Evolutionary conservation across 2,797 vertebrate genomes (phyloP).

Genomic region (Sebastes steindachneri): DNA sequence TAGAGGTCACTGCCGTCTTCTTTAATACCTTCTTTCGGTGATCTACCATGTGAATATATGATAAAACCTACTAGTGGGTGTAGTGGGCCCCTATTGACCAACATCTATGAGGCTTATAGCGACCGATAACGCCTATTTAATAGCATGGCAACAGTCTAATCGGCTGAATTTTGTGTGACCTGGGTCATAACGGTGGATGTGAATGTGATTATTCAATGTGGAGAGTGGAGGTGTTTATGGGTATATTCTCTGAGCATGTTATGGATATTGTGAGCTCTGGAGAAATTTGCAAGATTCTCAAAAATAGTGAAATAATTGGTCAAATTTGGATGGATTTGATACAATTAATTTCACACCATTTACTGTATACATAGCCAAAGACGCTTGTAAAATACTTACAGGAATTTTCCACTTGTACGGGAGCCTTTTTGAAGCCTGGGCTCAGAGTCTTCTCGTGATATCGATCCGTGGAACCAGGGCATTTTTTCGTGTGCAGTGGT

Average conservation of each 20-base stretch:
- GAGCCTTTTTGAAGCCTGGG: slow-evolving; percentile 83
- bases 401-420: slow-evolving; percentile 90
- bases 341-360: background rate
- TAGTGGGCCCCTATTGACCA: too few relatives aligned
- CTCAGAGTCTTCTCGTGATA: slow-evolving; percentile 90
- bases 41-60: too few relatives aligned
- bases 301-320: background rate
- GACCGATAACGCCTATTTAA: too few relatives aligned
- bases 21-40: too few relatives aligned
- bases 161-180: background rate
- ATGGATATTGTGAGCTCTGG: background rate
- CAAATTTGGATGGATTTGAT: background rate
- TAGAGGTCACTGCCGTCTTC: rapidly evolving
- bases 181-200: background rate
- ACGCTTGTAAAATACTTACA: slow-evolving; percentile 85
- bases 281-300: background rate
- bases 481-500: slow-evolving; percentile 95
- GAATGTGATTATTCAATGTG: background rate
- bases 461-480: slow-evolving; percentile 95
- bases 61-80: too few relatives aligned
- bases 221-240: background rate
- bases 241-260: background rate
- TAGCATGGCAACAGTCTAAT: too few relatives aligned
- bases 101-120: too few relatives aligned
- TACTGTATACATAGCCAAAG: background rate